Evolutionary conservation across 2,113 vertebrate species (phyloP).

Genomic region (Panthera leo): DNA sequence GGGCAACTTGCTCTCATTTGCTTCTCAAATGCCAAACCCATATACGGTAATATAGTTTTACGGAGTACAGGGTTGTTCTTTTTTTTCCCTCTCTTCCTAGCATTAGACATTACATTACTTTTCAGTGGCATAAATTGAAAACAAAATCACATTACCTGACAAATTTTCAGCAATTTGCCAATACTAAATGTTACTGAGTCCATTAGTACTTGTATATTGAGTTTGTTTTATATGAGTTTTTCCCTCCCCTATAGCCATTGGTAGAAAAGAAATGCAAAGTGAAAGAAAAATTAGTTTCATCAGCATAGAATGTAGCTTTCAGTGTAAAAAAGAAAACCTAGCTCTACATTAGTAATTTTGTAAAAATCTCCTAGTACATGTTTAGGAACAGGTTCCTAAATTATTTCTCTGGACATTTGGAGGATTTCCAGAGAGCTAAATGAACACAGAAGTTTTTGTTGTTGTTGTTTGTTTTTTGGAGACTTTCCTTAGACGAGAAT

Average conservation of each 20-base stretch:
- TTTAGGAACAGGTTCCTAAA: background rate
- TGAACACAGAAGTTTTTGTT: background rate
- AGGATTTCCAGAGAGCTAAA: background rate
- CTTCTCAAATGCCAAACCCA: slow-evolving; percentile 79
- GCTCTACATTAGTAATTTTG: background rate
- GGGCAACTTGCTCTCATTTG: slow-evolving; percentile 79
- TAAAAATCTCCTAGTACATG: background rate
- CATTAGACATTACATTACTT: slow-evolving; percentile 75
- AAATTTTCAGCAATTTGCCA: slow-evolving; percentile 76
- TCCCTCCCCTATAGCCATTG: background rate
- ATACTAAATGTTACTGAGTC: slow-evolving; percentile 72
- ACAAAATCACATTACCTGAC: slow-evolving; percentile 77
- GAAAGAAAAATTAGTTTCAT: slow-evolving; percentile 43
- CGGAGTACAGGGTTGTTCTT: background rate
- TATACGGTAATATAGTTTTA: slow-evolving; percentile 73
- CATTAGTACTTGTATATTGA: slow-evolving; percentile 71
- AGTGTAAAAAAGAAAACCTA: background rate
- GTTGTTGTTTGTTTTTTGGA: background rate
- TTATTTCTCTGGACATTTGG: background rate
- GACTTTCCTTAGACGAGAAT: background rate
- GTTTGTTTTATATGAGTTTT: slow-evolving; percentile 65
- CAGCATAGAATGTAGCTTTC: background rate
- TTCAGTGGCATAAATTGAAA: slow-evolving; percentile 74
- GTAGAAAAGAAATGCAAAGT: slow-evolving; percentile 43
- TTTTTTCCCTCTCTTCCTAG: slow-evolving; percentile 34